phyloP scores from a whole-genome alignment of 2,888 invertebrate genomes.

The Mesoligia furuncula region DNA sequence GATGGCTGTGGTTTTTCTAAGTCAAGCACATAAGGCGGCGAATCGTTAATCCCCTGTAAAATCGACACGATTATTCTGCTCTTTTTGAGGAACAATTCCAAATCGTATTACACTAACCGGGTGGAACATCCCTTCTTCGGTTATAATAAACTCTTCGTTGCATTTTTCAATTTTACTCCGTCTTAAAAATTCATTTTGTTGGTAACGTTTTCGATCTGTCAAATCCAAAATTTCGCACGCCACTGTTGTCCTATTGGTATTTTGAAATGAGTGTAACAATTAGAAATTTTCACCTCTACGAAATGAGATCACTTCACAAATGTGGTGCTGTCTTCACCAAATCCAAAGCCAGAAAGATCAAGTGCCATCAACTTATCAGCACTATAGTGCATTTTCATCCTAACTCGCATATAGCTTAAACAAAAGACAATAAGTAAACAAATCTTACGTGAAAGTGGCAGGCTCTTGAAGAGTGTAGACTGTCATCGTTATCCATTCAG shows the following conservation, averaged over 20 bases:
- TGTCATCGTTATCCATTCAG: constrained; percentile 88
- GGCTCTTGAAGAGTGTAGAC: constrained; percentile 87
- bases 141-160: constrained; percentile 86
- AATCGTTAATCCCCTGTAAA: constrained; percentile 84
- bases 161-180: constrained; percentile 83
- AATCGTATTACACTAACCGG: constrained; percentile 75
- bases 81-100: not conserved
- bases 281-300: not conserved
- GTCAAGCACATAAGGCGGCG: constrained; percentile 83
- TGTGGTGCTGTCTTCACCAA: not conserved
- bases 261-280: constrained; percentile 2
- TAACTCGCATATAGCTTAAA: not conserved
- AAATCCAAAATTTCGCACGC: constrained; percentile 86
- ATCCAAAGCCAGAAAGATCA: not conserved
- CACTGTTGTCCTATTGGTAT: constrained; percentile 78
- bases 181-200: constrained; percentile 81
- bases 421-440: not conserved
- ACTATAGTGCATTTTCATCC: not conserved
- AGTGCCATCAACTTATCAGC: not conserved
- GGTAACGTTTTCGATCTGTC: constrained; percentile 81
- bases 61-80: not conserved
- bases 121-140: constrained; percentile 81
- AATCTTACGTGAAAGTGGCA: constrained; percentile 85
- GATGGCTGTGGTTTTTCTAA: constrained; percentile 81
- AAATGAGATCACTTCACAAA: not conserved